These are phyloP conservation scores for Lacerta agilis DNA, from an alignment of 2,797 vertebrate genomes.

Conservation along the genomic window DNA sequence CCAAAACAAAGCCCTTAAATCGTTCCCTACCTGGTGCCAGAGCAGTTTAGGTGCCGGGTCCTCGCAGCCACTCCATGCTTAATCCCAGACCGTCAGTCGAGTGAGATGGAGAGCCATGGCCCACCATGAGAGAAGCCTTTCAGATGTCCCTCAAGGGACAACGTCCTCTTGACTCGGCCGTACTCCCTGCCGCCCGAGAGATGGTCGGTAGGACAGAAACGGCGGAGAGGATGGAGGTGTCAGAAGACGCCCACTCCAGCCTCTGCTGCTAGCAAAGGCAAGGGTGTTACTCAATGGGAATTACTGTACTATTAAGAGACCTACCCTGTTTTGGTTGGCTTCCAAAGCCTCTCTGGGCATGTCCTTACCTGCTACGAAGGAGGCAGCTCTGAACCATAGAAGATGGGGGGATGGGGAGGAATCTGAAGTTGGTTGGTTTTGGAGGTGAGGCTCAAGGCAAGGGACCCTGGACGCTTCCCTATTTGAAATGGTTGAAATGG, in stretches of 20 bases:
- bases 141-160: neutral
- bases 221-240: neutral
- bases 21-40: constrained; percentile 10
- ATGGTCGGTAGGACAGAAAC: neutral
- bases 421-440: no score
- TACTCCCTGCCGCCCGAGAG: no score
- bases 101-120: neutral
- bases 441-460: neutral
- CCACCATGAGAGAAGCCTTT: neutral
- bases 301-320: constrained; percentile 23
- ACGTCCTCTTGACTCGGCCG: neutral
- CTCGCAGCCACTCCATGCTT: neutral
- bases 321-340: constrained; percentile 22
- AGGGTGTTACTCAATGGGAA: constrained; percentile 17
- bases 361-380: constrained; percentile 21
- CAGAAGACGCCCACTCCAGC: neutral
- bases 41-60: neutral
- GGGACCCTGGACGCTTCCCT: neutral
- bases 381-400: neutral
- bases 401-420: neutral
- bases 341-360: constrained; percentile 18
- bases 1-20: neutral
- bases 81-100: neutral
- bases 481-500: neutral
- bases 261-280: neutral